Base-by-base conservation (phyloP, 2,888 invertebrate species). In the Eristalis arbustorum region DNA sequence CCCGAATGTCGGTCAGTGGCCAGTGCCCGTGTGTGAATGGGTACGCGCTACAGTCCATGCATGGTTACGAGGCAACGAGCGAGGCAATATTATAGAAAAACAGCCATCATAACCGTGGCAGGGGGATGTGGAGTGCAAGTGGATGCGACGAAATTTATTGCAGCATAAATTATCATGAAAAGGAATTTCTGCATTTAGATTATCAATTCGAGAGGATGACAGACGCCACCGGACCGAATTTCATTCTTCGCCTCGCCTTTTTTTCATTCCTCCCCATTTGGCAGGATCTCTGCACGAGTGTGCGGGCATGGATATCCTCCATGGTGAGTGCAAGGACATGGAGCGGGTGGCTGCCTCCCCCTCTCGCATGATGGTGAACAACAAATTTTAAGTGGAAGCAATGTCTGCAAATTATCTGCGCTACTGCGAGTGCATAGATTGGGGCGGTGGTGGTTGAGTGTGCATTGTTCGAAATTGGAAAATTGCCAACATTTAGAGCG, bases 391-490 rank as follows among this genome's bases (percentile, higher is more conserved):
- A 76, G 73, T 73, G 76, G 56, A 68, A 37, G 85, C 73, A 81
- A 73, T 74, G 81, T 85, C 66, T 84, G 64, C 64, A 81, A 74
- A 81, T 77, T 80, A 56, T 76, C 49, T 73, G 10, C 18, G 31
- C 57, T n/a, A 37, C 22, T 71, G 49, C 57, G 49, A 61, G 56
- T 11, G 5, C 25, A 8, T 34, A 37, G 42, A n/a, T n/a, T n/a
- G 31, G 14, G 31, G 8, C 25, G 71, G 37, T 22, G 37, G 3
- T 62, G 42, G 62, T 57, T 42, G 25, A 72, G 22, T 67, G 40
- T 74, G 77, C 57, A 82, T 82, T 85, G 82, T 85, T 85, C 59
- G 56, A 82, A 82, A 82, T 77, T 85, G 85, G 85, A 85, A 82
- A 85, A 82, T 82, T 85, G 85, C 85, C 85, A 85, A 74, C 85